Evolutionary conservation across 2,113 vertebrate genomes (phyloP).

Genomic region (Vidua chalybeata): DNA sequence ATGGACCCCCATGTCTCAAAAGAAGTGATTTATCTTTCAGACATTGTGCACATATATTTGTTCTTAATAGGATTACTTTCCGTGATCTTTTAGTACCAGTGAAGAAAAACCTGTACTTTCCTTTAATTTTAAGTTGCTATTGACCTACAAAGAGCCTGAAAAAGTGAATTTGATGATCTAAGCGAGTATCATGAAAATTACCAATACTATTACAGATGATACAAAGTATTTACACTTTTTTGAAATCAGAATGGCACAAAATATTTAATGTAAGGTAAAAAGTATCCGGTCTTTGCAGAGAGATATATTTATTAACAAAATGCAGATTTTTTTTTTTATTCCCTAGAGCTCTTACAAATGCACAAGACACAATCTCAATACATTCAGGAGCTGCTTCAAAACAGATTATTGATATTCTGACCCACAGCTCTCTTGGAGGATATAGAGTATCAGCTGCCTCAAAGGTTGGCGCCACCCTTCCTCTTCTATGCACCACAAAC

Average conservation of each 20-base stretch:
- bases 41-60: neutral
- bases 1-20: neutral
- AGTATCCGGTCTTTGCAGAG: neutral
- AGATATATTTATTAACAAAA: neutral
- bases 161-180: neutral
- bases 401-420: conserved; percentile 83
- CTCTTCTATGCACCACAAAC: conserved; percentile 90
- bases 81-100: neutral
- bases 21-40: neutral
- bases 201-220: neutral
- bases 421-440: conserved; percentile 80
- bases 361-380: conserved; percentile 72
- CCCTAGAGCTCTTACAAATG: conserved; percentile 62
- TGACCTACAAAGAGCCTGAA: neutral
- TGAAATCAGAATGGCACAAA: neutral
- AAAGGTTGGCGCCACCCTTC: conserved; percentile 96
- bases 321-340: neutral
- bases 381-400: conserved; percentile 76
- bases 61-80: neutral
- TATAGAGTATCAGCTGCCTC: conserved; percentile 90
- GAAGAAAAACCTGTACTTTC: neutral
- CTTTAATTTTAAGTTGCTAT: neutral
- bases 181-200: neutral
- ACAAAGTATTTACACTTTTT: neutral
- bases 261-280: neutral